phyloP scores from a whole-genome alignment of 2,888 invertebrate genomes.

The Argyresthia albistria region DNA sequence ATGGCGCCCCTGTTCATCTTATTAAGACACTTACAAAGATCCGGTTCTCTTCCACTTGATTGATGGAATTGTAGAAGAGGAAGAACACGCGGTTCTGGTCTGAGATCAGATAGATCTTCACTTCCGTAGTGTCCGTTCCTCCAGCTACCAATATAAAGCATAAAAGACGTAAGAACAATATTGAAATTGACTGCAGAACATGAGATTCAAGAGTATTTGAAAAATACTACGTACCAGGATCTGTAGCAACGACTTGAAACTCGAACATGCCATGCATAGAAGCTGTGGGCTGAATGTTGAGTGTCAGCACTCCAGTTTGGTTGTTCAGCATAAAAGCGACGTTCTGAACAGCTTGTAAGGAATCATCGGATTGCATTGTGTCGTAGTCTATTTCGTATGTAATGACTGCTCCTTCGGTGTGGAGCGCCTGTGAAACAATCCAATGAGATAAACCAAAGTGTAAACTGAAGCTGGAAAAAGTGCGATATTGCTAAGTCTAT shows the following conservation, averaged over 20 bases:
- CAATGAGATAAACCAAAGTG: no score
- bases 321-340: slow-evolving; percentile 49
- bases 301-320: slow-evolving; percentile 50
- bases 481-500: no score
- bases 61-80: slow-evolving; percentile 62
- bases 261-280: slow-evolving; percentile 75
- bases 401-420: slow-evolving; percentile 59
- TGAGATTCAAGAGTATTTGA: no score
- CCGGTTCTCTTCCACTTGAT: slow-evolving; percentile 40
- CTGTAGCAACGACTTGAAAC: slow-evolving; percentile 67
- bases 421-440: slow-evolving; percentile 63
- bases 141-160: slow-evolving; percentile 19
- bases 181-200: no score
- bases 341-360: slow-evolving; percentile 39
- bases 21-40: slow-evolving; percentile 53
- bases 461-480: no score
- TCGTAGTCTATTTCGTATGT: slow-evolving; percentile 43
- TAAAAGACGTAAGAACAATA: neutral
- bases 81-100: slow-evolving; percentile 70
- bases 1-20: no score
- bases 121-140: slow-evolving; percentile 47
- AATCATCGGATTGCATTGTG: slow-evolving; percentile 49
- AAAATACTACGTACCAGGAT: slow-evolving; percentile 41
- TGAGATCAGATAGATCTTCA: slow-evolving; percentile 73
- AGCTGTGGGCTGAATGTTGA: slow-evolving; percentile 62